A percentile compares a stretch with the other conserved stretches of the same genome.
These are phyloP conservation scores for Alligator sinensis DNA, from an alignment of 2,113 vertebrate species.

Conservation along the genomic window DNA sequence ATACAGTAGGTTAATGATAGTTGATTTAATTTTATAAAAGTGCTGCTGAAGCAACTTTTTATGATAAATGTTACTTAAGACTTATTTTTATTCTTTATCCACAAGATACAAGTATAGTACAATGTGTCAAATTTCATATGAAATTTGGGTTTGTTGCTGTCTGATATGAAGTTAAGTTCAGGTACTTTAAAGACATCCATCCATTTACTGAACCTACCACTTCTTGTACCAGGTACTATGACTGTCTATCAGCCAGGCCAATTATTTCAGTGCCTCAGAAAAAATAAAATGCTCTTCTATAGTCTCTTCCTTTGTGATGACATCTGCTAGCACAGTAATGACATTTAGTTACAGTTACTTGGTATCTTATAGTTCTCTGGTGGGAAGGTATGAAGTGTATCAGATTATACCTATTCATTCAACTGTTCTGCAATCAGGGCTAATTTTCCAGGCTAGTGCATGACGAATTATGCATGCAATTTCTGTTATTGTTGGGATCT, in stretches of 20 bases:
- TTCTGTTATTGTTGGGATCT: constrained; percentile 14
- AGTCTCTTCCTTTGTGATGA: neutral
- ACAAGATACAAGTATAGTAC: neutral
- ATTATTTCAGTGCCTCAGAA: neutral
- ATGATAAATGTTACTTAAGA: neutral
- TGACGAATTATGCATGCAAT: neutral
- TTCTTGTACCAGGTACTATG: neutral
- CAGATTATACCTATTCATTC: neutral
- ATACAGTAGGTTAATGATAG: neutral
- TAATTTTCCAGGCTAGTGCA: constrained; percentile 4
- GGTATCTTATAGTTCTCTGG: neutral
- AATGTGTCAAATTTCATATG: neutral
- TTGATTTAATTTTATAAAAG: neutral
- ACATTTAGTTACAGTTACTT: neutral
- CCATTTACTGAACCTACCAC: neutral
- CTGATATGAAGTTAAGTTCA: neutral
- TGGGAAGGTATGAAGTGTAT: neutral
- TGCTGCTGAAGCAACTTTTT: neutral
- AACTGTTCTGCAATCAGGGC: neutral
- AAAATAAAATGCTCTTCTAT: neutral
- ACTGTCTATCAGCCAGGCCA: neutral
- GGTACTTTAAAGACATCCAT: neutral
- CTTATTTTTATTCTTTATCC: neutral
- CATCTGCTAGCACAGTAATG: neutral
- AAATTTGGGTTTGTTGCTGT: neutral